A percentile compares a stretch with the other conserved stretches of the same genome.
Evolutionary conservation across 2,888 invertebrate species (phyloP).

Genomic region (Mythimna impura): DNA sequence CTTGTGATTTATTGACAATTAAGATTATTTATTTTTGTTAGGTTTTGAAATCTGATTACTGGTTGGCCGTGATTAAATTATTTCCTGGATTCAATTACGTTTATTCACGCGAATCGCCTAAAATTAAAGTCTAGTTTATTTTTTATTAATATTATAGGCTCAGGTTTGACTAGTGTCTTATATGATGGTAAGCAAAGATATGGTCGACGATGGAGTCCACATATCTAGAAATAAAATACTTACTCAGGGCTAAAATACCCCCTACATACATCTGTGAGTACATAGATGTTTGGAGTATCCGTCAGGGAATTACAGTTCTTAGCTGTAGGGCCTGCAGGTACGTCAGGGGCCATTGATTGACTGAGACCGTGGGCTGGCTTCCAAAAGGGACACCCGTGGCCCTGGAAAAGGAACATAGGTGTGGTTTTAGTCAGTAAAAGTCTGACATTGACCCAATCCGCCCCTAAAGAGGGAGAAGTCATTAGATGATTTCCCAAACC

Average conservation of each 20-base stretch:
- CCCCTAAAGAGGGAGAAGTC: too few species aligned
- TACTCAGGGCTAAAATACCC: too few species aligned
- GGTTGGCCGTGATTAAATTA: constrained; percentile 1
- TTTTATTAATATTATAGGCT: background rate
- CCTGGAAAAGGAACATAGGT: too few species aligned
- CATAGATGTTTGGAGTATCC: too few species aligned
- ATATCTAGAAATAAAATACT: background rate
- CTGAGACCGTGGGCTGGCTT: too few species aligned
- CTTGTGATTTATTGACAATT: constrained; percentile 21
- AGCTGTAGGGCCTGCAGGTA: too few species aligned
- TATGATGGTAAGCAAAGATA: background rate
- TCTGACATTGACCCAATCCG: too few species aligned
- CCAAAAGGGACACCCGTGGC: too few species aligned
- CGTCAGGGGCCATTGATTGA: too few species aligned
- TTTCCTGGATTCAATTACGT: constrained; percentile 9
- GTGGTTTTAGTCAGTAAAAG: too few species aligned
- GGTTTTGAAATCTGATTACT: constrained; percentile 12
- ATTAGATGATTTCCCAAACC: too few species aligned
- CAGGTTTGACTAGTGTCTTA: background rate
- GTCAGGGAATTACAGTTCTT: too few species aligned
- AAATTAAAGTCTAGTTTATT: background rate
- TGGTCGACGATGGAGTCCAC: background rate
- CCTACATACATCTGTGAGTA: background rate
- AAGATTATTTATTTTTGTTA: background rate
- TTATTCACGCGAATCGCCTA: background rate